phyloP scores from a whole-genome alignment of 2,888 invertebrate genomes.

The Salpingus planirostris region DNA sequence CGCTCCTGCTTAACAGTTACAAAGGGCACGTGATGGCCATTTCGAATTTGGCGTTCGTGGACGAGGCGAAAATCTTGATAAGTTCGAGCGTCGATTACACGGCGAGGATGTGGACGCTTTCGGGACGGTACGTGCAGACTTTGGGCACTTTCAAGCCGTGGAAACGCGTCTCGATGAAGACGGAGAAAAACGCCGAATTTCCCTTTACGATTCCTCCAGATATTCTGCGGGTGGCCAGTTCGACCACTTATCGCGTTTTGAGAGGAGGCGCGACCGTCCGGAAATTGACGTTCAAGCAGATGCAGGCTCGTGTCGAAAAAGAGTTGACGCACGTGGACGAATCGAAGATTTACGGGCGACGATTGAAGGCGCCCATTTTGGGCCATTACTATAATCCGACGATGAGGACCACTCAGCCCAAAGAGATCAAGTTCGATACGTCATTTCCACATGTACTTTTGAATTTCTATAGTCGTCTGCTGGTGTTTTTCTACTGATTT shows the following conservation, averaged over 20 bases:
- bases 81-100: constrained; percentile 47
- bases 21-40: constrained; percentile 63
- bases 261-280: constrained; percentile 35
- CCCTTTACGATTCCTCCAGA: constrained; percentile 62
- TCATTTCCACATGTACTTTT: constrained; percentile 47
- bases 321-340: constrained; percentile 34
- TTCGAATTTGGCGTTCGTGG: constrained; percentile 57
- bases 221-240: constrained; percentile 63
- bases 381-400: constrained; percentile 52
- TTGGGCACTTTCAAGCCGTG: constrained; percentile 63
- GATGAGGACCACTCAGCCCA: constrained; percentile 43
- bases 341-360: constrained; percentile 47
- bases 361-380: constrained; percentile 49
- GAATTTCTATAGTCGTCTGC: too few relatives aligned
- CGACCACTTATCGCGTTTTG: constrained; percentile 63
- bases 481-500: constrained; percentile 1
- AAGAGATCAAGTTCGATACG: constrained; percentile 50
- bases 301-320: constrained; percentile 45
- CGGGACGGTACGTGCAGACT: constrained; percentile 60
- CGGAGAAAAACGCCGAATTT: constrained; percentile 37
- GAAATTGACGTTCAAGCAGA: constrained; percentile 44
- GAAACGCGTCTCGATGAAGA: constrained; percentile 27
- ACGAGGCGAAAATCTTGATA: constrained; percentile 55
- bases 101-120: constrained; percentile 63
- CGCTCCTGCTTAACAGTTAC: constrained; percentile 59